phyloP scores from a whole-genome alignment of 2,797 vertebrate species.

The Acanthurus leucopareius region DNA sequence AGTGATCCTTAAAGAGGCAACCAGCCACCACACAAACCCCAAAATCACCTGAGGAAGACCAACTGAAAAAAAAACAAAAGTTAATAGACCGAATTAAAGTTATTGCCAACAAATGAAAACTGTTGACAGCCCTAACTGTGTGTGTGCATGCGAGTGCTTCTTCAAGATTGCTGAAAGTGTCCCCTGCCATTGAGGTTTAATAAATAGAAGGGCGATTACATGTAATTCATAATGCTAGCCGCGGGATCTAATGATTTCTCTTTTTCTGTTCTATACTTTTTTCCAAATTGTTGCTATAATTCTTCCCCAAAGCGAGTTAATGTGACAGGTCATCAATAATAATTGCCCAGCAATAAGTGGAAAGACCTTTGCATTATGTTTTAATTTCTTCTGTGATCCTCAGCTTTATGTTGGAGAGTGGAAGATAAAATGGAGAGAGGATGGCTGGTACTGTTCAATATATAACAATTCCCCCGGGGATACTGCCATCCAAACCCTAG shows the following conservation, averaged over 20 bases:
- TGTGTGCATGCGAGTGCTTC: slow-evolving; percentile 26
- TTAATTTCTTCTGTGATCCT: slow-evolving; percentile 80
- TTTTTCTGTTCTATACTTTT: slow-evolving; percentile 79
- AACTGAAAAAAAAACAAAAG: slow-evolving; percentile 34
- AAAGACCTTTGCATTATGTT: slow-evolving; percentile 86
- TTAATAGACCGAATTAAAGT: slow-evolving; percentile 55
- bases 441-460: slow-evolving; percentile 67
- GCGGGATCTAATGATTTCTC: slow-evolving; percentile 82
- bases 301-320: slow-evolving; percentile 82
- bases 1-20: slow-evolving; percentile 38
- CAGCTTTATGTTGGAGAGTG: slow-evolving; percentile 57
- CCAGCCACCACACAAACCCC: slow-evolving; percentile 44
- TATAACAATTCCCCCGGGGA: slow-evolving; percentile 68
- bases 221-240: slow-evolving; percentile 81
- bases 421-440: slow-evolving; percentile 45
- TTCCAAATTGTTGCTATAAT: slow-evolving; percentile 85
- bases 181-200: slow-evolving; percentile 77
- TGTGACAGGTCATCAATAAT: slow-evolving; percentile 86
- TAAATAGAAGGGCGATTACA: slow-evolving; percentile 79
- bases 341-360: slow-evolving; percentile 76
- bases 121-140: slow-evolving; percentile 32
- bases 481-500: slow-evolving; percentile 40
- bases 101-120: slow-evolving; percentile 66
- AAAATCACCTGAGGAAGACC: slow-evolving; percentile 22
- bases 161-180: slow-evolving; percentile 74